Evolutionary conservation across 2,888 invertebrate genomes (phyloP).

Genomic region (Anticlea derivata): DNA sequence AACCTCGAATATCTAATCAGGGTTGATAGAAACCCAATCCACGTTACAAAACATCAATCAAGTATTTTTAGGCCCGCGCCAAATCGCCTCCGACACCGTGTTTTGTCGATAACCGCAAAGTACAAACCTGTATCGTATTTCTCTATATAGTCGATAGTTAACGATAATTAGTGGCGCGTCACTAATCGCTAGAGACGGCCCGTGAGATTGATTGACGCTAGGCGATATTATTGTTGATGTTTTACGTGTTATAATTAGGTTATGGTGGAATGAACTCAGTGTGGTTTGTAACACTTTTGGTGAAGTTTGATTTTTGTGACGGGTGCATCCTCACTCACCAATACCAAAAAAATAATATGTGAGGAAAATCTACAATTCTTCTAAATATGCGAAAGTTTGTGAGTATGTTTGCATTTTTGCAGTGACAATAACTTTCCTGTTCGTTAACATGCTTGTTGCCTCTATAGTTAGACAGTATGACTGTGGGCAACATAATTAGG

Average conservation of each 20-base stretch:
- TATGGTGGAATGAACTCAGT: conserved; percentile 52
- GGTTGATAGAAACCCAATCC: conserved; percentile 13
- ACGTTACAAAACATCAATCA: conserved; percentile 21
- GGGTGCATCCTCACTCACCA: conserved; percentile 6
- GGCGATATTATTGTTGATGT: conserved; percentile 58
- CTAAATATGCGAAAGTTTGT: no score
- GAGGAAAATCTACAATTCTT: no score
- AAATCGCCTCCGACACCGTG: conserved; percentile 58
- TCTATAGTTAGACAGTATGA: no score
- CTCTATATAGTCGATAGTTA: conserved; percentile 54
- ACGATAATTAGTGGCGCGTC: conserved; percentile 58
- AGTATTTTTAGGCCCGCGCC: conserved; percentile 34
- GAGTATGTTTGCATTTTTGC: no score
- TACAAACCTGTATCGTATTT: conserved; percentile 51
- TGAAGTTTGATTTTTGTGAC: conserved; percentile 29
- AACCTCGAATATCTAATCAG: conserved; percentile 3
- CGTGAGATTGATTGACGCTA: conserved; percentile 73
- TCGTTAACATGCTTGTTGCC: no score
- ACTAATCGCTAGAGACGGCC: conserved; percentile 70
- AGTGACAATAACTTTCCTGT: no score
- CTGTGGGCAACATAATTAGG: no score
- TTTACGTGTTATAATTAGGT: conserved; percentile 61
- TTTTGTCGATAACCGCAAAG: conserved; percentile 70
- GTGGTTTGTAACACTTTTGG: conserved; percentile 51
- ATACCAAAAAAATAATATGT: neutral